Conservation (phyloP, 2,113 vertebrate genomes). For the Sebastes fasciatus region DNA sequence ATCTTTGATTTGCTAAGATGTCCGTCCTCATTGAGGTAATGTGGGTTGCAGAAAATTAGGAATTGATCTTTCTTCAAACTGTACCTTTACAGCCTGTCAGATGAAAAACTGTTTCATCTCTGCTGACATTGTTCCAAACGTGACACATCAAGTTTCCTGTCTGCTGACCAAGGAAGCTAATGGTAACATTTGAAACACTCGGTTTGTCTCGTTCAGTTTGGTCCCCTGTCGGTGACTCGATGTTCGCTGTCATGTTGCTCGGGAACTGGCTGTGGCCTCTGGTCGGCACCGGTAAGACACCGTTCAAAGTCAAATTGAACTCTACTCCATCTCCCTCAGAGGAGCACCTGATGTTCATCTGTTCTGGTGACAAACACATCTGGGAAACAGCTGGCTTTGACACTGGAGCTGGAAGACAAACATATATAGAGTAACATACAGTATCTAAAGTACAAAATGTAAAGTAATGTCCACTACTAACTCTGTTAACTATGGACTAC, state of each 20-base stretch:
- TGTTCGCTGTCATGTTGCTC: not conserved
- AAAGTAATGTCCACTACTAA: not conserved
- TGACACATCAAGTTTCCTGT: constrained; percentile 44
- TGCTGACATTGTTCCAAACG: constrained; percentile 47
- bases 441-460: not conserved
- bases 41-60: no score
- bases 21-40: no score
- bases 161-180: constrained; percentile 27
- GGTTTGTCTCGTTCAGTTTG: not conserved
- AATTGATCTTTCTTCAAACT: no score
- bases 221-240: not conserved
- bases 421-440: not conserved
- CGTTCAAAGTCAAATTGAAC: constrained; percentile 28
- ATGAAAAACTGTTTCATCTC: not conserved
- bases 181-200: not conserved
- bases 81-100: constrained; percentile 49
- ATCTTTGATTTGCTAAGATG: no score
- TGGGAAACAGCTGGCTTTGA: constrained; percentile 50
- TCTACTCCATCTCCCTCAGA: constrained; percentile 40
- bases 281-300: not conserved
- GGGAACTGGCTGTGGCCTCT: not conserved
- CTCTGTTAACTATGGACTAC: not conserved
- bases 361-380: constrained; percentile 48
- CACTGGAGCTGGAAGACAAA: constrained; percentile 46
- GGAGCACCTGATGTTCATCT: constrained; percentile 50